These are phyloP conservation scores for Lasioglossum calceatum DNA, from an alignment of 2,888 invertebrate species.

Conservation along the genomic window DNA sequence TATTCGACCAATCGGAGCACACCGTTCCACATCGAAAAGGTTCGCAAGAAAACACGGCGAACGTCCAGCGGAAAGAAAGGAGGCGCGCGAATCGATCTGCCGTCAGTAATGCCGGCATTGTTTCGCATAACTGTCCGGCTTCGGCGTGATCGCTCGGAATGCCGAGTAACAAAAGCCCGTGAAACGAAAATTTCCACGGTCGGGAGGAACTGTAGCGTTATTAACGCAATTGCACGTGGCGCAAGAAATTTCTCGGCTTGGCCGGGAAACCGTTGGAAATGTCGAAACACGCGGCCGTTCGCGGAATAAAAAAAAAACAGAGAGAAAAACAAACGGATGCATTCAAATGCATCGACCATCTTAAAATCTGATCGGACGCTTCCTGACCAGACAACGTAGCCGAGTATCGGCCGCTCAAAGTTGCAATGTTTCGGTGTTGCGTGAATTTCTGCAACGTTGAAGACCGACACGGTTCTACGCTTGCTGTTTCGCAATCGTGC, in stretches of 20 bases:
- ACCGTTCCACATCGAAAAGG: too few relatives aligned
- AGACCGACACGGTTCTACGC: neutral
- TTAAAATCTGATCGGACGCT: neutral
- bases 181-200: slow-evolving; percentile 18
- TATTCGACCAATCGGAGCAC: neutral
- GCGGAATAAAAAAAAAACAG: neutral
- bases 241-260: slow-evolving; percentile 10
- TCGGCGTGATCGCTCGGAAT: slow-evolving; percentile 8
- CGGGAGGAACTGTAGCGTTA: neutral
- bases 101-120: slow-evolving; percentile 1
- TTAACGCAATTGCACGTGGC: slow-evolving; percentile 7
- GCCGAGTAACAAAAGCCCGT: neutral
- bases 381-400: neutral
- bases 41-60: neutral
- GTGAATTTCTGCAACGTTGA: slow-evolving; percentile 15
- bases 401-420: neutral
- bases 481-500: neutral
- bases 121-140: slow-evolving; percentile 16
- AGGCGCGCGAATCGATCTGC: neutral
- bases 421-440: neutral
- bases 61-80: neutral
- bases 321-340: neutral
- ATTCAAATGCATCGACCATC: neutral
- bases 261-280: neutral
- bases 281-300: neutral